These are phyloP conservation scores for Caenorhabditis imperialis DNA, from an alignment of 2,888 invertebrate species.

Conservation along the genomic window DNA sequence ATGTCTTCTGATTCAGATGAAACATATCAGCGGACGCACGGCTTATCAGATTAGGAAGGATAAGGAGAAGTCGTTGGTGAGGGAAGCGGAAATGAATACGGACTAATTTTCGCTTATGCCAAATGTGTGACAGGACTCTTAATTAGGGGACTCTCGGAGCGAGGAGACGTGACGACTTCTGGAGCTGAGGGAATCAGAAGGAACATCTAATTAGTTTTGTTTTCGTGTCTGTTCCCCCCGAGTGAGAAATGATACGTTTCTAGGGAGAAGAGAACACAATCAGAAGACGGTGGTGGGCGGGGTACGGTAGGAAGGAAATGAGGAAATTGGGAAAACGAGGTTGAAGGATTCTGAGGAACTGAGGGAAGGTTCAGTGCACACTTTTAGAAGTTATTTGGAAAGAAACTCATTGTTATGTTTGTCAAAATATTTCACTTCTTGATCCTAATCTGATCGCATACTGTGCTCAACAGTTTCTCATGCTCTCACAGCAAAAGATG, in stretches of 20 bases:
- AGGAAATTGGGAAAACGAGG: background rate
- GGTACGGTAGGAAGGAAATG: background rate
- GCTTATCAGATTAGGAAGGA: no score
- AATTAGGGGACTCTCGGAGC: conserved; percentile 1
- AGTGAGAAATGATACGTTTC: conserved; percentile 41
- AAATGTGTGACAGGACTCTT: no score
- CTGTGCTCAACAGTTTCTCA: no score
- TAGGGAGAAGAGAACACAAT: conserved; percentile 7
- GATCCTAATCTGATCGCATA: no score
- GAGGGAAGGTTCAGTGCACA: no score
- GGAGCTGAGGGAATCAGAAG: background rate
- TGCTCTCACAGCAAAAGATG: no score
- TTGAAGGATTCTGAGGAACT: no score
- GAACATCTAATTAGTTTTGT: conserved; percentile 25
- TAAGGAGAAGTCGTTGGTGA: background rate
- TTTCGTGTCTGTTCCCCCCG: background rate
- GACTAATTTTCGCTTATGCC: no score
- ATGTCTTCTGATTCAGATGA: background rate
- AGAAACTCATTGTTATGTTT: no score
- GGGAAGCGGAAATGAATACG: background rate
- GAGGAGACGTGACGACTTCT: no score
- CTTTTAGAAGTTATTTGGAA: no score
- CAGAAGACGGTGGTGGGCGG: background rate
- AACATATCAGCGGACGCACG: background rate
- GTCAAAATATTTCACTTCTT: no score